These are phyloP conservation scores for Drymonia ruficornis DNA, from an alignment of 2,888 invertebrate genomes.

Conservation along the genomic window DNA sequence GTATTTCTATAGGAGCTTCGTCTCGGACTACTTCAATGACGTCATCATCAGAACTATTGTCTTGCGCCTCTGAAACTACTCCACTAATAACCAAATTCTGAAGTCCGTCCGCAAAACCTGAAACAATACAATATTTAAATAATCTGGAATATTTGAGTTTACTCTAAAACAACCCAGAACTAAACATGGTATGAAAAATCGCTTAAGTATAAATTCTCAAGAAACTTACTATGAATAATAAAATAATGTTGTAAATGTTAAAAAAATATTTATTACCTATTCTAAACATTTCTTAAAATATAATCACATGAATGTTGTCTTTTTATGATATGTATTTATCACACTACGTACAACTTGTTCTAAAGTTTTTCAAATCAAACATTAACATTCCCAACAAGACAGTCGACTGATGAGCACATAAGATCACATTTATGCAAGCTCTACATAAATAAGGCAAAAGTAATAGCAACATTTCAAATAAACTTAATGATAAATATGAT, in stretches of 20 bases:
- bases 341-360: too few species aligned
- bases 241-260: too few species aligned
- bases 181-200: too few species aligned
- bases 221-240: too few species aligned
- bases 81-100: slow-evolving; percentile 46
- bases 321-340: too few species aligned
- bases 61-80: slow-evolving; percentile 42
- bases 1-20: slow-evolving; percentile 75
- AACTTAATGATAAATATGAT: too few species aligned
- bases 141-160: not conserved
- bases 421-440: not conserved
- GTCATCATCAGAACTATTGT: slow-evolving; percentile 72
- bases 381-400: not conserved
- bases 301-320: too few species aligned
- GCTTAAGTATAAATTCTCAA: too few species aligned
- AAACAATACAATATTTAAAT: slow-evolving; percentile 12
- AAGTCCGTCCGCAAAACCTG: slow-evolving; percentile 26
- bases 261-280: too few species aligned
- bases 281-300: too few species aligned
- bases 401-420: not conserved
- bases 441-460: not conserved
- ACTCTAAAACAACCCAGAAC: not conserved
- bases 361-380: too few species aligned
- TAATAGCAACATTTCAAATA: too few species aligned
- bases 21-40: slow-evolving; percentile 77